These are phyloP conservation scores for Myotis planiceps DNA, from an alignment of 2,797 vertebrate genomes.

Conservation along the genomic window DNA sequence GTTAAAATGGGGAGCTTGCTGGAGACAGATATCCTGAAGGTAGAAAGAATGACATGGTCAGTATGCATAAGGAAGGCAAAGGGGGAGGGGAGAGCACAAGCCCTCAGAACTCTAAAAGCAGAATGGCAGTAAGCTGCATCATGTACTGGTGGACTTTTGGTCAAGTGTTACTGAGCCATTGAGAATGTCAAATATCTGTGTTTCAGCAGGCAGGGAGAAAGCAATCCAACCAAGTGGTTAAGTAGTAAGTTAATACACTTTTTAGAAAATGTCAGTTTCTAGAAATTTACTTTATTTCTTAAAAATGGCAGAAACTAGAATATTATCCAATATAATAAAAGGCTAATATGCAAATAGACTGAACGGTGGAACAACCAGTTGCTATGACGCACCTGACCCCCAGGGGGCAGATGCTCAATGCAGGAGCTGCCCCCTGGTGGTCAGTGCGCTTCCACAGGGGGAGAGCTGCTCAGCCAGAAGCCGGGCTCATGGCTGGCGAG, in stretches of 20 bases:
- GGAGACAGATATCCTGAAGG: not conserved
- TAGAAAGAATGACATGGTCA: not conserved
- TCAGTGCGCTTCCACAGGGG: too few relatives aligned
- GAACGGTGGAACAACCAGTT: too few relatives aligned
- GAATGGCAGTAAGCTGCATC: not conserved
- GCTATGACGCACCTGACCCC: too few relatives aligned
- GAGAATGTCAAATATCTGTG: not conserved
- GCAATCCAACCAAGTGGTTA: not conserved
- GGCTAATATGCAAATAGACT: too few relatives aligned
- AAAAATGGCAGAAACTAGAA: not conserved
- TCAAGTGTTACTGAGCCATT: not conserved
- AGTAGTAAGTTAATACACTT: not conserved
- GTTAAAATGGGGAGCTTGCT: not conserved
- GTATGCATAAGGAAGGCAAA: not conserved
- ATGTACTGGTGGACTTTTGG: not conserved
- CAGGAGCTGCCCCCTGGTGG: too few relatives aligned
- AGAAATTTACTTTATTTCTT: not conserved
- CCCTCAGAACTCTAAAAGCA: not conserved
- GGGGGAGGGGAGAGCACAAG: rapidly evolving
- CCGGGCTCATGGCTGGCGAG: too few relatives aligned
- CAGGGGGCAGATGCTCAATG: too few relatives aligned
- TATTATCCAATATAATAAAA: not conserved
- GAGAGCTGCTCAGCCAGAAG: too few relatives aligned
- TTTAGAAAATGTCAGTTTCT: not conserved
- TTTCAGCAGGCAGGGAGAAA: not conserved